Percentiles rank a stretch among this genome's conserved stretches.
Conservation (phyloP, 2,888 invertebrate genomes). For the Scaptomyza cyrtandrae region DNA sequence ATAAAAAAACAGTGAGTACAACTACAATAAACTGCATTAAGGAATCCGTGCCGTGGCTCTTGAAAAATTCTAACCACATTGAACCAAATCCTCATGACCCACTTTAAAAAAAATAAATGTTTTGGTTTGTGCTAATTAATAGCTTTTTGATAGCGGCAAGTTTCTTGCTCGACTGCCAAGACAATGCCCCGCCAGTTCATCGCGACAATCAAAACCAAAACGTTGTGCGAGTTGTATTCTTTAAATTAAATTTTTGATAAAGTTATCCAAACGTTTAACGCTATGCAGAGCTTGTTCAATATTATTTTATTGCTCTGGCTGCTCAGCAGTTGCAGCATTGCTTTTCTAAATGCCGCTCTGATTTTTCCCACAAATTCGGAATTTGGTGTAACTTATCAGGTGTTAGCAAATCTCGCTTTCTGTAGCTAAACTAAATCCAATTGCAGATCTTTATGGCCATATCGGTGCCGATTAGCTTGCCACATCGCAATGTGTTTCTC, state of each 20-base stretch:
- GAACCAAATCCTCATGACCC: conserved; percentile 50
- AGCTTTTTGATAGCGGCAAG: conserved; percentile 43
- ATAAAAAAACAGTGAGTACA: background rate
- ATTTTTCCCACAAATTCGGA: conserved; percentile 70
- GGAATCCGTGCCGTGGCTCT: background rate
- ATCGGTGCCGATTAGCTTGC: conserved; percentile 89
- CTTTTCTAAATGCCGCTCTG: conserved; percentile 27
- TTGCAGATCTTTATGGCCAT: conserved; percentile 89
- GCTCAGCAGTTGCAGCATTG: background rate
- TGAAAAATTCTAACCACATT: conserved; percentile 48
- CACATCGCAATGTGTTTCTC: conserved; percentile 89
- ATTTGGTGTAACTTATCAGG: conserved; percentile 59
- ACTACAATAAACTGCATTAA: too few species aligned
- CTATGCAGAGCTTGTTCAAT: conserved; percentile 13
- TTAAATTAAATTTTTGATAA: background rate
- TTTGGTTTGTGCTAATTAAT: conserved; percentile 59
- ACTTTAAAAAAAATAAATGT: conserved; percentile 11
- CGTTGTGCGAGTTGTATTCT: background rate
- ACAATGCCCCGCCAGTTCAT: conserved; percentile 27
- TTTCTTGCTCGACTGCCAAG: conserved; percentile 40
- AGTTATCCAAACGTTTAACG: background rate
- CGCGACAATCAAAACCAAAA: conserved; percentile 7
- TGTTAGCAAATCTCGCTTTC: background rate
- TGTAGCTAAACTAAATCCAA: background rate
- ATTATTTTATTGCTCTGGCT: conserved; percentile 8